These are phyloP conservation scores for Plotosus lineatus DNA, from an alignment of 2,113 vertebrate genomes.

Conservation along the genomic window DNA sequence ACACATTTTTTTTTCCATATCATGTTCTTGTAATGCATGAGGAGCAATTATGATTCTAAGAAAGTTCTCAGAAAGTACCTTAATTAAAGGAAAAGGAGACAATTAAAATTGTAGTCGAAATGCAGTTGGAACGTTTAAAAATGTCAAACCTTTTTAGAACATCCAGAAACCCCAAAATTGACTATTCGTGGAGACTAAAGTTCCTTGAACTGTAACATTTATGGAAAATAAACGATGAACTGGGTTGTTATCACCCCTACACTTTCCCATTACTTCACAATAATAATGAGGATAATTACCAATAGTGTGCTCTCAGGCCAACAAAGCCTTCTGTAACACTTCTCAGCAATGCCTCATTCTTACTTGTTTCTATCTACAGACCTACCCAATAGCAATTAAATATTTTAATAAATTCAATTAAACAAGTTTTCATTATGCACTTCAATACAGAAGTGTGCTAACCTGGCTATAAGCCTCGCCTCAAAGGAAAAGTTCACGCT, in stretches of 20 bases:
- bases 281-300: conserved; percentile 13
- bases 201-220: conserved; percentile 19
- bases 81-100: not conserved
- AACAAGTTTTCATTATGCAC: no score
- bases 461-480: not conserved
- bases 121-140: not conserved
- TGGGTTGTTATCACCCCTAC: not conserved
- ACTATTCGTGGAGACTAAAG: not conserved
- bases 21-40: not conserved
- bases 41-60: not conserved
- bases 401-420: not conserved
- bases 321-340: not conserved
- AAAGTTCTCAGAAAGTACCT: not conserved
- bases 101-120: not conserved
- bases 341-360: not conserved
- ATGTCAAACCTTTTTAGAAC: not conserved
- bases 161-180: not conserved
- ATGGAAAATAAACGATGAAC: not conserved
- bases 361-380: not conserved
- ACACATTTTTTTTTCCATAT: not conserved
- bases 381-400: not conserved
- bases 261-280: not conserved
- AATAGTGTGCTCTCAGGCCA: not conserved
- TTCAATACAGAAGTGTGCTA: no score
- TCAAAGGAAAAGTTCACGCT: no score